These are phyloP conservation scores for Furnarius figulus DNA, from an alignment of 2,113 vertebrate genomes.

Conservation along the genomic window DNA sequence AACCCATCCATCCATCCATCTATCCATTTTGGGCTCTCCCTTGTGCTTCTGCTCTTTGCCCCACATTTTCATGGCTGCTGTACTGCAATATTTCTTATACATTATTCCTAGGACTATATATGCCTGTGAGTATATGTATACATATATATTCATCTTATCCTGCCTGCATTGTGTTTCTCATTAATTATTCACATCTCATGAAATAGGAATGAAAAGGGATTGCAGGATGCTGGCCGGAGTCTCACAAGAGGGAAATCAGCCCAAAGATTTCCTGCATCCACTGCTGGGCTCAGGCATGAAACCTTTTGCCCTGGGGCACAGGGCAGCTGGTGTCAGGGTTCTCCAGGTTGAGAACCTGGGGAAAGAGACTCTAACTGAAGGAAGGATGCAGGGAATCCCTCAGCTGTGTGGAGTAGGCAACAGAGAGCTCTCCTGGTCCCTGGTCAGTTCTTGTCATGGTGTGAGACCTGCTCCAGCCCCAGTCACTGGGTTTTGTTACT, in stretches of 20 bases:
- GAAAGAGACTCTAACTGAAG: not conserved
- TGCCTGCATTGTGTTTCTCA: constrained; percentile 47
- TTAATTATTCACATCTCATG: constrained; percentile 70
- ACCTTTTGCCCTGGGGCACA: not conserved
- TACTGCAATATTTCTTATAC: not conserved
- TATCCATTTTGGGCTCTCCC: not conserved
- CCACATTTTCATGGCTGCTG: not conserved
- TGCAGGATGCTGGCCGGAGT: not conserved
- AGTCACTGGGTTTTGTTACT: not conserved
- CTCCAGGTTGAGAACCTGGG: not conserved
- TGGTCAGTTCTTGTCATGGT: fast-evolving
- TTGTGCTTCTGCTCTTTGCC: not conserved
- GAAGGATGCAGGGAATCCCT: not conserved
- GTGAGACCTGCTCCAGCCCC: not conserved
- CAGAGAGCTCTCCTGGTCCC: not conserved
- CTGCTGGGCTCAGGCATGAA: not conserved
- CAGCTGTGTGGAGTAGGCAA: fast-evolving
- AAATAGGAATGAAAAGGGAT: constrained; percentile 69
- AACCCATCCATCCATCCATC: not conserved
- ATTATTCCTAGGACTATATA: not conserved
- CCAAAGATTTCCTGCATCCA: not conserved
- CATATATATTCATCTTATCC: not conserved
- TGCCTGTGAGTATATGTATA: not conserved
- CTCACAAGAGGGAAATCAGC: constrained; percentile 2
- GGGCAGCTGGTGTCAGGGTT: not conserved